Conservation (phyloP, 2,113 vertebrate species). For the Xenotilapia flavipinnis region DNA sequence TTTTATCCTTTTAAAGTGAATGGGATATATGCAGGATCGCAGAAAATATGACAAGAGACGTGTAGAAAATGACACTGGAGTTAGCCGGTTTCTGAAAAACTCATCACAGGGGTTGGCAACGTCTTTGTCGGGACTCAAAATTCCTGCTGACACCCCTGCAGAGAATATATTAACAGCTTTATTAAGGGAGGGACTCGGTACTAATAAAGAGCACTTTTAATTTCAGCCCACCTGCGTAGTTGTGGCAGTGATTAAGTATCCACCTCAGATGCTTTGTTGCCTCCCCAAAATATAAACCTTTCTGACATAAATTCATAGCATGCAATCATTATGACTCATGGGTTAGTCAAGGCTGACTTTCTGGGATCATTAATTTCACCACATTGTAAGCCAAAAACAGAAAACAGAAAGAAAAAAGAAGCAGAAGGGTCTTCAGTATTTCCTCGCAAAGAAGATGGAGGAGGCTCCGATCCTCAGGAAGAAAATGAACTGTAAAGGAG, state of each 20-base stretch:
- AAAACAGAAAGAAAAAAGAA: background rate
- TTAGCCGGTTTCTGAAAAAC: background rate
- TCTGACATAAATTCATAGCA: background rate
- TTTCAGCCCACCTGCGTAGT: background rate
- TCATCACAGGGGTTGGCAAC: background rate
- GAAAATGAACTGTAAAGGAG: background rate
- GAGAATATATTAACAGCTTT: conserved; percentile 9
- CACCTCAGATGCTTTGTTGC: conserved; percentile 11
- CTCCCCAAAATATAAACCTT: conserved; percentile 13
- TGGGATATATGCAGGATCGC: background rate
- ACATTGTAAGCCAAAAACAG: background rate
- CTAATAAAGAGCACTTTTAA: background rate
- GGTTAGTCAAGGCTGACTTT: conserved; percentile 20
- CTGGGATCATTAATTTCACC: conserved; percentile 29
- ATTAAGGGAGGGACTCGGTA: background rate
- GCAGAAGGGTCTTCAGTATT: background rate
- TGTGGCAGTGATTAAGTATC: background rate
- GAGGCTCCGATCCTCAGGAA: background rate
- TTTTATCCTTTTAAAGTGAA: background rate
- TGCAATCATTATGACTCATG: conserved; percentile 16
- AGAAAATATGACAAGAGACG: background rate
- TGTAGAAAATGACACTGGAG: background rate
- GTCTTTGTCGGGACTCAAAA: background rate
- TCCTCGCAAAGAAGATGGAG: background rate
- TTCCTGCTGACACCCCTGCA: conserved; percentile 15